These are phyloP conservation scores for Danio jaintianensis DNA, from an alignment of 2,797 vertebrate species.

Conservation along the genomic window DNA sequence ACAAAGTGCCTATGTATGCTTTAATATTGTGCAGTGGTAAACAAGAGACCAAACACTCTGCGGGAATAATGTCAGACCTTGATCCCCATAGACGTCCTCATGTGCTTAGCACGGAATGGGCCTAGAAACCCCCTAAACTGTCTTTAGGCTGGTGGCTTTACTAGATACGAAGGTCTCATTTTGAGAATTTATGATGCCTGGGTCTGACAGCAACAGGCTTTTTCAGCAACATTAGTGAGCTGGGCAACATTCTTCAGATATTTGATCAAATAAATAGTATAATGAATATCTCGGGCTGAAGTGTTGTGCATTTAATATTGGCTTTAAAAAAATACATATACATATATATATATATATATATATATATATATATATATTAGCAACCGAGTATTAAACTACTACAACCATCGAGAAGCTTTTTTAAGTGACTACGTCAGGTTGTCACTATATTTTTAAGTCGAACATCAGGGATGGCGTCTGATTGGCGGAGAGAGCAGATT, in stretches of 20 bases:
- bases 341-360: too few relatives aligned
- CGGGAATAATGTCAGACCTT: constrained; percentile 18
- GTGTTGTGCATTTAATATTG: constrained; percentile 55
- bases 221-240: constrained; percentile 32
- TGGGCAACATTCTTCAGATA: constrained; percentile 48
- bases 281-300: constrained; percentile 50
- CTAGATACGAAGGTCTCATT: not conserved
- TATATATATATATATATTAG: constrained; percentile 30
- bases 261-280: constrained; percentile 54
- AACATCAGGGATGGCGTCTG: not conserved
- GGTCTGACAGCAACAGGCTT: constrained; percentile 32
- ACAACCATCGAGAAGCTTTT: constrained; percentile 20
- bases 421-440: constrained; percentile 21
- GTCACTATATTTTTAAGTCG: constrained; percentile 5
- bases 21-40: constrained; percentile 47
- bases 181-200: constrained; percentile 21
- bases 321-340: not conserved
- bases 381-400: constrained; percentile 19
- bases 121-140: constrained; percentile 31
- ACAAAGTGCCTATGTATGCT: constrained; percentile 56
- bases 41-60: constrained; percentile 26
- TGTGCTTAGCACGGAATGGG: constrained; percentile 42
- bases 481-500: not conserved
- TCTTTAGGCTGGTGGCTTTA: constrained; percentile 38
- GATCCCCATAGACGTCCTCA: constrained; percentile 30